Percentiles rank a stretch among this genome's conserved stretches.
Conservation (phyloP, 30 jellyfish, hydroid and myxozoan genomes). For the Aurelia aurita region DNA sequence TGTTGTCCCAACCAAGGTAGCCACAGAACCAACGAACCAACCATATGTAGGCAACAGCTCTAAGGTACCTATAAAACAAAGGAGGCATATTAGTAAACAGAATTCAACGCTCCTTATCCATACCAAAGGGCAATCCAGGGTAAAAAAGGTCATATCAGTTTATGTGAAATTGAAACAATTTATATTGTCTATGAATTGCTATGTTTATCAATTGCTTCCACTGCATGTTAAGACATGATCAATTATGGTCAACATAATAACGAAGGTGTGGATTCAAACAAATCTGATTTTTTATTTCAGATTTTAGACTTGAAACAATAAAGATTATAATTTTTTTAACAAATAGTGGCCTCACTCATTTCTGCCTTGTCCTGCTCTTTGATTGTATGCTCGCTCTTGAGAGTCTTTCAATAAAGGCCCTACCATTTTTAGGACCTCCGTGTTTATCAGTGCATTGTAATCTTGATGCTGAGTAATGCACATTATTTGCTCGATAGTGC, state of each 20-base stretch:
- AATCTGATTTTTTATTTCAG: constrained; percentile 6
- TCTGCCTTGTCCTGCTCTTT: too few species aligned
- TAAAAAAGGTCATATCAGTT: neutral
- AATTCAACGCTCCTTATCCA: neutral
- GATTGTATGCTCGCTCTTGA: constrained; percentile 16
- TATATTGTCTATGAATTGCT: too few species aligned
- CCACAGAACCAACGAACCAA: too few species aligned
- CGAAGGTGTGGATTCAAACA: neutral
- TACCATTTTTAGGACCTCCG: constrained; percentile 20
- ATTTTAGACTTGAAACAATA: constrained; percentile 14
- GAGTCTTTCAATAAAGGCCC: constrained; percentile 38
- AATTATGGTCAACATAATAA: neutral
- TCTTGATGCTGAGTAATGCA: constrained; percentile 17
- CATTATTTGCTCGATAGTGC: constrained; percentile 27
- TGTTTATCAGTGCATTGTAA: constrained; percentile 11
- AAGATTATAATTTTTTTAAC: neutral
- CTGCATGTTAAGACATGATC: neutral
- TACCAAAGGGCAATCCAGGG: constrained; percentile 1
- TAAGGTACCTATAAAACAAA: too few species aligned
- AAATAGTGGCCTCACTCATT: too few species aligned
- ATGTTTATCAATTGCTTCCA: too few species aligned
- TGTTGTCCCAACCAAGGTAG: too few species aligned
- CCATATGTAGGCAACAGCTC: too few species aligned
- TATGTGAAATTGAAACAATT: neutral
- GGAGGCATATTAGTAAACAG: neutral